A percentile compares a stretch with the other conserved stretches of the same genome.
Evolutionary conservation across 2,888 invertebrate species (phyloP).

Genomic region (Heliconius cydno): DNA sequence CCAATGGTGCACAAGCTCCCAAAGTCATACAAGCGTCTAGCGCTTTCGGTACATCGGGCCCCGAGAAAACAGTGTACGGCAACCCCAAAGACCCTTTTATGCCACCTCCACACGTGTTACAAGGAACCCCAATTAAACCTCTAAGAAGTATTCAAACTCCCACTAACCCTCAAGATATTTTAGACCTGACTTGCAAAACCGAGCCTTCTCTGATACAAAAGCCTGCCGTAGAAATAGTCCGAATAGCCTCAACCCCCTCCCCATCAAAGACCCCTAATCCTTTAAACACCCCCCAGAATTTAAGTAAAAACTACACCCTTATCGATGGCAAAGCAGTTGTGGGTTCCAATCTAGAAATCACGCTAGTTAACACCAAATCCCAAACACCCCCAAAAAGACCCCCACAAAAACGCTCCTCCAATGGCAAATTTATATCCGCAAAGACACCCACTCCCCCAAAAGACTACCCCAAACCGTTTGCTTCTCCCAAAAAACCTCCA

Average conservation of each 20-base stretch:
- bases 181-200: slow-evolving; percentile 85
- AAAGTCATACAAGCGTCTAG: slow-evolving; percentile 85
- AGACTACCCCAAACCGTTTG: slow-evolving; percentile 58
- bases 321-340: slow-evolving; percentile 75
- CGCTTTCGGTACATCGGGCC: slow-evolving; percentile 83
- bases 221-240: slow-evolving; percentile 84
- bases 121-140: slow-evolving; percentile 72
- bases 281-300: slow-evolving; percentile 65
- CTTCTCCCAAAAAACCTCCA: slow-evolving; percentile 57
- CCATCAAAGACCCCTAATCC: slow-evolving; percentile 69
- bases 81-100: slow-evolving; percentile 88
- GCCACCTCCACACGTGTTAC: slow-evolving; percentile 79
- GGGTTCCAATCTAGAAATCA: slow-evolving; percentile 88
- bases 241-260: slow-evolving; percentile 69
- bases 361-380: slow-evolving; percentile 83
- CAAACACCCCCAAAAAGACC: slow-evolving; percentile 63
- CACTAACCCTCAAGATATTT: slow-evolving; percentile 79
- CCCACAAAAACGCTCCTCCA: slow-evolving; percentile 79
- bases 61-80: slow-evolving; percentile 87
- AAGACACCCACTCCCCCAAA: slow-evolving; percentile 75
- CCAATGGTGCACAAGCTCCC: slow-evolving; percentile 73
- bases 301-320: slow-evolving; percentile 75
- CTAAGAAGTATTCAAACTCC: slow-evolving; percentile 54
- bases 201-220: slow-evolving; percentile 59
- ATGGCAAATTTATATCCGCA: slow-evolving; percentile 81